Percentiles rank a stretch among this genome's conserved stretches.
Conservation (phyloP, 1,140 invertebrate species). For the Brachionus sp. region DNA sequence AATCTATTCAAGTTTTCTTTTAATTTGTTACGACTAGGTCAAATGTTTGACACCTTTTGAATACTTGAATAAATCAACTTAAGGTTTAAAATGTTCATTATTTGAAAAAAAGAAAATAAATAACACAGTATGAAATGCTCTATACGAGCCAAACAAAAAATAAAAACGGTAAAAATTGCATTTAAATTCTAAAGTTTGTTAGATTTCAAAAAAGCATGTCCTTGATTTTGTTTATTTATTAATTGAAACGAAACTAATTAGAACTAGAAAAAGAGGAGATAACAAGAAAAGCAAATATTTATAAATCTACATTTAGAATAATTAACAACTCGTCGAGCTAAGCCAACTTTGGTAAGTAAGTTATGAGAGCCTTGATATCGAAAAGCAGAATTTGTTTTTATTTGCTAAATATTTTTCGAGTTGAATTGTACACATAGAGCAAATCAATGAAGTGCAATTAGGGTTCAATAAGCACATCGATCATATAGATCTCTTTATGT, state of each 20-base stretch:
- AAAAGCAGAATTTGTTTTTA: conserved; percentile 30
- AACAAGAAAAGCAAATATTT: conserved; percentile 19
- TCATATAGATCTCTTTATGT: conserved; percentile 3
- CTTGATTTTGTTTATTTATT: conserved; percentile 7
- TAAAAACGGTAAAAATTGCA: background rate
- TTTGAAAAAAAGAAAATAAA: background rate
- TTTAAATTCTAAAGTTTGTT: background rate
- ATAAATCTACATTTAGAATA: conserved; percentile 20
- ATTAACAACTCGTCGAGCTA: background rate
- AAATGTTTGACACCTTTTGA: background rate
- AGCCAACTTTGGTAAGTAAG: background rate
- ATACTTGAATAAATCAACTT: background rate
- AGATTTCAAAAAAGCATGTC: background rate
- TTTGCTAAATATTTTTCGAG: conserved; percentile 21
- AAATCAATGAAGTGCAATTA: conserved; percentile 37
- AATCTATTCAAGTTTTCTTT: no score
- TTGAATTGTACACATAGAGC: background rate
- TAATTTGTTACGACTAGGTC: no score
- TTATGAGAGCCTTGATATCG: background rate
- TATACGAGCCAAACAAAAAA: background rate
- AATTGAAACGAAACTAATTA: conserved; percentile 26
- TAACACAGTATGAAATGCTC: background rate
- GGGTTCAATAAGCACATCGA: conserved; percentile 29
- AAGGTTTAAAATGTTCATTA: background rate
- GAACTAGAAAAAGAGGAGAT: conserved; percentile 1